Percentiles rank a stretch among this genome's conserved stretches.
Evolutionary conservation across 2,797 vertebrate species (phyloP).

Genomic region (Austrolebias charrua): DNA sequence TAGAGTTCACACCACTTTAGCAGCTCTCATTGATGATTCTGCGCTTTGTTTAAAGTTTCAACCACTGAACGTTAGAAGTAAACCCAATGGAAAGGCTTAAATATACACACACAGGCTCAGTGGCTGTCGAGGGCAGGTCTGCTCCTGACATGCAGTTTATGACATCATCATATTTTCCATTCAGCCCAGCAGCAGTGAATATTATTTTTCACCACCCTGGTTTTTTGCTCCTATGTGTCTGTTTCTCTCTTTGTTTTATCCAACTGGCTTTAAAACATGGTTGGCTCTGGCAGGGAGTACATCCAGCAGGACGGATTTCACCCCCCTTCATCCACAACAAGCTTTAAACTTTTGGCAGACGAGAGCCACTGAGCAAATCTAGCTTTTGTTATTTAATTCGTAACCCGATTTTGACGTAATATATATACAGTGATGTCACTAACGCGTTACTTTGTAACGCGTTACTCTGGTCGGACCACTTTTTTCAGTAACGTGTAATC

Average conservation of each 20-base stretch:
- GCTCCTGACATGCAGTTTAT: slow-evolving; percentile 64
- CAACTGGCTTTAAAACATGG: slow-evolving; percentile 57
- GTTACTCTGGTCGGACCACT: no score
- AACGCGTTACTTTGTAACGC: no score
- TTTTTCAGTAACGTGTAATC: no score
- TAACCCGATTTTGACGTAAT: no score
- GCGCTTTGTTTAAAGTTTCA: slow-evolving; percentile 17
- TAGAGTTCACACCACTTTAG: slow-evolving; percentile 21
- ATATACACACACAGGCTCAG: slow-evolving; percentile 18
- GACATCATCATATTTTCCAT: slow-evolving; percentile 72
- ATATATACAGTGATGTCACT: no score
- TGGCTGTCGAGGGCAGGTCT: slow-evolving; percentile 40
- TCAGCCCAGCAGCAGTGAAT: slow-evolving; percentile 62
- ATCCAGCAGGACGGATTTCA: slow-evolving; percentile 64
- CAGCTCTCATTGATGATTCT: slow-evolving; percentile 28
- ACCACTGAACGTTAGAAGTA: slow-evolving; percentile 19
- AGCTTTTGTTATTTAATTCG: slow-evolving; percentile 50
- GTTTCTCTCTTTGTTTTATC: slow-evolving; percentile 40
- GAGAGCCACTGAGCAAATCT: slow-evolving; percentile 41
- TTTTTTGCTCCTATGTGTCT: slow-evolving; percentile 45
- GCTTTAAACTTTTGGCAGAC: slow-evolving; percentile 54
- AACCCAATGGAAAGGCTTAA: slow-evolving; percentile 34
- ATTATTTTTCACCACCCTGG: slow-evolving; percentile 50
- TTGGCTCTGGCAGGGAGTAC: slow-evolving; percentile 53
- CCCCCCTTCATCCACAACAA: slow-evolving; percentile 53